Percentiles rank a stretch among this genome's conserved stretches.
These are phyloP conservation scores for Thumatha senex DNA, from an alignment of 2,888 invertebrate genomes.

Conservation along the genomic window DNA sequence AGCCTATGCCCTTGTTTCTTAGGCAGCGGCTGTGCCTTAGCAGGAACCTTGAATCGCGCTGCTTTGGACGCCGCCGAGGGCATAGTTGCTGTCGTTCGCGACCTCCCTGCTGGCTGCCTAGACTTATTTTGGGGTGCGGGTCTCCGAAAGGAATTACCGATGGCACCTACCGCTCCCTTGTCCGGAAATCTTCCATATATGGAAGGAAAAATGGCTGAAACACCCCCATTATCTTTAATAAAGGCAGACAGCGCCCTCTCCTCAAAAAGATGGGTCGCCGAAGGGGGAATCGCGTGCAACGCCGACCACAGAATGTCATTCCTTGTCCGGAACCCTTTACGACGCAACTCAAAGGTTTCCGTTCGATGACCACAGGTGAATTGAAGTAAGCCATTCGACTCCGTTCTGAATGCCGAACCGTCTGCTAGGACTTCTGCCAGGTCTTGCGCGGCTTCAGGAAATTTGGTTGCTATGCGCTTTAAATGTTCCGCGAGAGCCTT, in stretches of 20 bases:
- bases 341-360: slow-evolving; percentile 15
- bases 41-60: too few relatives aligned
- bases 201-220: too few relatives aligned
- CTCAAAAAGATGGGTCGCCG: slow-evolving; percentile 5
- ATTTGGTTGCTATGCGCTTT: neutral
- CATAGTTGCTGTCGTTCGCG: too few relatives aligned
- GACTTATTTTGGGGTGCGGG: too few relatives aligned
- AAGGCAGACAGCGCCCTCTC: neutral
- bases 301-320: neutral
- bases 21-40: too few relatives aligned
- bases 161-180: too few relatives aligned
- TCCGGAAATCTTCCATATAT: too few relatives aligned
- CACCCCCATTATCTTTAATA: too few relatives aligned
- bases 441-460: slow-evolving; percentile 4
- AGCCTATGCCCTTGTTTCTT: too few relatives aligned
- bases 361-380: slow-evolving; percentile 19
- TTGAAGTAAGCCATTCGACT: slow-evolving; percentile 22
- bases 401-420: slow-evolving; percentile 8
- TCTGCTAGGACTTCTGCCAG: slow-evolving; percentile 7
- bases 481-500: slow-evolving; percentile 12
- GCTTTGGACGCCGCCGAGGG: too few relatives aligned
- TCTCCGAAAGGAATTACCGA: too few relatives aligned
- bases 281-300: slow-evolving; percentile 8
- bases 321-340: slow-evolving; percentile 7
- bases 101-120: too few relatives aligned